Conservation (phyloP, 37 sponge, comb jelly and placozoan species). For the Ephydatia muelleri region DNA sequence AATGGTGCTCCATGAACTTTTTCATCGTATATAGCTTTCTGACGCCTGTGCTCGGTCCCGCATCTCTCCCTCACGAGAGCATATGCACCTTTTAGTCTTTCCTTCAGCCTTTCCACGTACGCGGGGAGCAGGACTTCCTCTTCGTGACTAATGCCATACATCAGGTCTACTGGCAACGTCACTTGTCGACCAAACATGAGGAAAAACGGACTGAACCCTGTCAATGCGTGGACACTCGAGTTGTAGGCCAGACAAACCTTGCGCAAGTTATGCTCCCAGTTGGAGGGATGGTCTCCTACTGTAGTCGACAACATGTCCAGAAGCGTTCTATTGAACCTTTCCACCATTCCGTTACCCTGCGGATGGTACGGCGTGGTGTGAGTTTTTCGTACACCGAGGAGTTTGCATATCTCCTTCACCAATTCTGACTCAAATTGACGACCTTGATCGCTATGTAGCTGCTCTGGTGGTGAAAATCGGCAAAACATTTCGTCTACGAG, state of each 20-base stretch:
- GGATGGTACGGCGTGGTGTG: too few species aligned
- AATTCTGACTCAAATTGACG: too few species aligned
- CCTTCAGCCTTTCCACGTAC: not conserved
- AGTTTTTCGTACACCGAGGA: too few species aligned
- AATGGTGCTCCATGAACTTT: slow-evolving; percentile 4
- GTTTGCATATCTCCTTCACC: too few species aligned
- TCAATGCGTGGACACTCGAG: slow-evolving; percentile 5
- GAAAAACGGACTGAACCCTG: slow-evolving; percentile 13
- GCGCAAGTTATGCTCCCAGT: slow-evolving; percentile 2
- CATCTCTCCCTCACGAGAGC: not conserved
- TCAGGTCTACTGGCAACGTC: slow-evolving; percentile 25
- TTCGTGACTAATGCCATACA: slow-evolving; percentile 18
- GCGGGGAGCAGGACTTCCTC: too few species aligned
- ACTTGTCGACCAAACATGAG: slow-evolving; percentile 32
- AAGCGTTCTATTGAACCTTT: slow-evolving; percentile 17
- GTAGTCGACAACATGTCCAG: slow-evolving; percentile 19
- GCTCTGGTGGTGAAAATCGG: too few species aligned
- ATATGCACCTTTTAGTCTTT: not conserved
- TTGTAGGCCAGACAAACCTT: slow-evolving; percentile 27
- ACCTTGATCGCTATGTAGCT: too few species aligned
- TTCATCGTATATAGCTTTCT: slow-evolving; percentile 3
- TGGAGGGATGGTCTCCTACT: not conserved
- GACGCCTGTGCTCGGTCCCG: not conserved
- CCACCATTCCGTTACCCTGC: slow-evolving; percentile 14
- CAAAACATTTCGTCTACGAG: too few species aligned